These are phyloP conservation scores for Lethrus apterus DNA, from an alignment of 1,140 invertebrate species.

Conservation along the genomic window DNA sequence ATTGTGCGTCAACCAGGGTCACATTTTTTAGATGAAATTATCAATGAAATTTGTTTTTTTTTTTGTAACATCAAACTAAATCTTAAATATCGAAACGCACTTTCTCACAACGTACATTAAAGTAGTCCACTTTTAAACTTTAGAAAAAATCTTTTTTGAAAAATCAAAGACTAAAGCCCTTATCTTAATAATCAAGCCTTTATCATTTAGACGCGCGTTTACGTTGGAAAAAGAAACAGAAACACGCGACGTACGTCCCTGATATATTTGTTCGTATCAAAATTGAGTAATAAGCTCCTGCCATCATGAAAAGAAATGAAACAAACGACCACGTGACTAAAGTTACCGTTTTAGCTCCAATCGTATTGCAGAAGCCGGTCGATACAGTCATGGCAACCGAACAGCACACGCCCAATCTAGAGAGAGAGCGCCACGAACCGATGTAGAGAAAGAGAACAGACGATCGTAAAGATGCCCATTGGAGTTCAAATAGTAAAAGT, in stretches of 20 bases:
- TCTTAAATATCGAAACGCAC: too few species aligned
- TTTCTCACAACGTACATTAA: too few species aligned
- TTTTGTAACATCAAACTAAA: too few species aligned
- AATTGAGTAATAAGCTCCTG: constrained; percentile 15
- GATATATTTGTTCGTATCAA: constrained; percentile 2
- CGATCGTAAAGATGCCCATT: constrained; percentile 37
- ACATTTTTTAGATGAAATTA: not conserved
- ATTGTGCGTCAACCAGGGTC: constrained; percentile 6
- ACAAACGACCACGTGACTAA: constrained; percentile 29
- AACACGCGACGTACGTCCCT: constrained; percentile 11
- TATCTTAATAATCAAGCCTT: too few species aligned
- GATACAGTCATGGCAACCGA: constrained; percentile 41
- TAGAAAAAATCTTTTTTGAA: too few species aligned
- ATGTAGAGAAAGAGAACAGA: constrained; percentile 23
- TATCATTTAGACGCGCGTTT: too few species aligned
- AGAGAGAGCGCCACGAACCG: constrained; percentile 18
- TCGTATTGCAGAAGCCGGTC: constrained; percentile 20
- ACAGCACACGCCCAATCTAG: constrained; percentile 23
- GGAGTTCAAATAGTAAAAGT: constrained; percentile 42
- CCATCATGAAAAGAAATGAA: constrained; percentile 36
- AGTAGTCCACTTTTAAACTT: too few species aligned
- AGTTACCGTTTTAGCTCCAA: constrained; percentile 28
- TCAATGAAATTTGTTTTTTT: constrained; percentile 5
- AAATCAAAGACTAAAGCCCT: too few species aligned
- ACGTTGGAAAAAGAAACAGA: constrained; percentile 1